phyloP scores from a whole-genome alignment of 2,888 invertebrate species.

The Uropetala carovei region DNA sequence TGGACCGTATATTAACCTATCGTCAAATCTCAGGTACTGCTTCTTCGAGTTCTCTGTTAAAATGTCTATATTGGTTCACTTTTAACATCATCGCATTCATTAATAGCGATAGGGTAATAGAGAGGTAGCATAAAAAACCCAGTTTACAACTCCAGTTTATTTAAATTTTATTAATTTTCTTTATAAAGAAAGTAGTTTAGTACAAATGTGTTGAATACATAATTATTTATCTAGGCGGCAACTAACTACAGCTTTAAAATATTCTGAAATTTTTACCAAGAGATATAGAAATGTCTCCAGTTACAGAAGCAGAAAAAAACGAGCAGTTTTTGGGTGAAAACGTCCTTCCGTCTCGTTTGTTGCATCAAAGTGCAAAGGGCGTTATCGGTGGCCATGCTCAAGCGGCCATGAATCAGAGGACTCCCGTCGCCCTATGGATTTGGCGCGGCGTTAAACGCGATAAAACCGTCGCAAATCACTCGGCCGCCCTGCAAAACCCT shows the following conservation, averaged over 20 bases:
- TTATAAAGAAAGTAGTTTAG: too few species aligned
- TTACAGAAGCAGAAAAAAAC: neutral
- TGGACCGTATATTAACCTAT: too few species aligned
- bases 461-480: constrained; percentile 35
- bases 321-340: neutral
- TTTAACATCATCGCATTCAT: too few species aligned
- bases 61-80: too few species aligned
- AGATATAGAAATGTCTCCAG: neutral
- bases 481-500: neutral
- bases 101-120: too few species aligned
- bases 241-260: neutral
- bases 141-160: too few species aligned
- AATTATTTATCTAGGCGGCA: too few species aligned
- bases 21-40: too few species aligned
- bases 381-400: constrained; percentile 11
- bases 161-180: too few species aligned
- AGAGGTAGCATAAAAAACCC: too few species aligned
- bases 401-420: constrained; percentile 41
- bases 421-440: constrained; percentile 9
- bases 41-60: too few species aligned
- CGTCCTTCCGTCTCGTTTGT: constrained; percentile 17
- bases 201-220: too few species aligned
- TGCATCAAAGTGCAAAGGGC: constrained; percentile 12
- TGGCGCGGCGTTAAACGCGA: constrained; percentile 5
- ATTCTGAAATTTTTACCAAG: neutral